Base-by-base conservation (phyloP, 2,888 invertebrate genomes). In the Eupsilia transversa region DNA sequence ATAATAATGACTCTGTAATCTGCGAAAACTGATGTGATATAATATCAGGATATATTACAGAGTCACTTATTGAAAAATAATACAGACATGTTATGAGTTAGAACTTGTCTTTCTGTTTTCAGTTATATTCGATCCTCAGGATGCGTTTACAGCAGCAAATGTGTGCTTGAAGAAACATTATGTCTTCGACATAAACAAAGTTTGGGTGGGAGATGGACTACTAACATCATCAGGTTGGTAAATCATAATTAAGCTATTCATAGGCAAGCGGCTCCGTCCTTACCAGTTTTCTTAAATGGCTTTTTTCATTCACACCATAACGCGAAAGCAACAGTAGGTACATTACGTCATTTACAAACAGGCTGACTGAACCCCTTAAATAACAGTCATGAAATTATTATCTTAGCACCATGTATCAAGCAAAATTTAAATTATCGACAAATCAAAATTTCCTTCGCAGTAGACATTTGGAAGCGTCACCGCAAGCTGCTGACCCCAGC, bases 151-250 rank as follows among this genome's bases (percentile, higher is more conserved):
- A 27, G 77, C 77, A 23, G 54, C 80, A 27, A 77, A 79, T 27
- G 17, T 27, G 3, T 77, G 77, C 38, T 1, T 56, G 23, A 56
- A 33, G 10, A 77, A 57, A 71, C 77, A 77, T 49, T 77, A 79
- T 20, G 3, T 0, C 17, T 77, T 49, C n/a, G 61, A 79, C 9
- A 6, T 63, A 1, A 2, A 0, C 3, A 63, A 71, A 57, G 1
- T 3, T 35, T 77, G 79, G 77, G 49, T 79, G 61, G 79, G 79
- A 49, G 41, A 77, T 3, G 80, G 77, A 1, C 5, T 77, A 10
- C 0, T 72, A 5, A 1, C 49, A 12, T 63, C 79, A n/a, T 57
- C 79, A 57, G 77, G 77, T 77, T 14, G 17, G 72, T 72, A 20
- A 33, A 43, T 4, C 27, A 17, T 12, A 38, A 60, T 33, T 23